phyloP scores from a whole-genome alignment of 2,888 invertebrate species.

The Lepidocyrtinus sp. region DNA sequence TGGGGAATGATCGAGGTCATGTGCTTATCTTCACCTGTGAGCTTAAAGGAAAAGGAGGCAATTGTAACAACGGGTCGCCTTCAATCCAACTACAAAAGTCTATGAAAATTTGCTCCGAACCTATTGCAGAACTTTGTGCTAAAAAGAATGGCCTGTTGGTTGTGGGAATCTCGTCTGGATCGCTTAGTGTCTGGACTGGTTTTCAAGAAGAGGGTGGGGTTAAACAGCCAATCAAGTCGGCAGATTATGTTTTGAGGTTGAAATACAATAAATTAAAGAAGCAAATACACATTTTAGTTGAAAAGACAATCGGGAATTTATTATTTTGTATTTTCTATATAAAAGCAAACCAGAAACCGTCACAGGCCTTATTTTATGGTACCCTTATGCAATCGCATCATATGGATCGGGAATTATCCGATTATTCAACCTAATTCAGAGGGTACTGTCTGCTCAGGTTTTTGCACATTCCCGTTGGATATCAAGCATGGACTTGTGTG shows the following conservation, averaged over 20 bases:
- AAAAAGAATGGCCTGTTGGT: conserved; percentile 43
- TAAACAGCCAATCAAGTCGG: conserved; percentile 29
- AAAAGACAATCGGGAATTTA: no score
- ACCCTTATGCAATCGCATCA: conserved; percentile 58
- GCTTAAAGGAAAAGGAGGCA: not conserved
- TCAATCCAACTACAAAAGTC: conserved; percentile 35
- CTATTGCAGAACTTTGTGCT: conserved; percentile 51
- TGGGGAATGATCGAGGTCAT: conserved; percentile 56
- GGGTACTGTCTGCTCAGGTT: conserved; percentile 54
- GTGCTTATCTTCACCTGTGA: conserved; percentile 34
- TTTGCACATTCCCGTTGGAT: conserved; percentile 69
- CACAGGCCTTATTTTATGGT: conserved; percentile 64
- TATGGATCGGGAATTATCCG: conserved; percentile 66
- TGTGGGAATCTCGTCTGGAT: conserved; percentile 50
- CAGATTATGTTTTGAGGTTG: conserved; percentile 42
- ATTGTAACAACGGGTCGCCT: not conserved
- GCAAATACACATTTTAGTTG: no score
- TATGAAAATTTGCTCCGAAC: conserved; percentile 42
- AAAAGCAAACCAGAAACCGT: conserved; percentile 64
- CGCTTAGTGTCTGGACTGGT: conserved; percentile 48
- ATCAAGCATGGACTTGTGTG: conserved; percentile 64
- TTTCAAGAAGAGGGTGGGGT: conserved; percentile 21
- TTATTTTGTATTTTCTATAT: no score
- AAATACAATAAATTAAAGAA: no score
- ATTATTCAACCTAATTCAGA: conserved; percentile 61